A percentile compares a stretch with the other conserved stretches of the same genome.
phyloP scores from a whole-genome alignment of 2,888 invertebrate genomes.

The Melikaiella ostensackeni region DNA sequence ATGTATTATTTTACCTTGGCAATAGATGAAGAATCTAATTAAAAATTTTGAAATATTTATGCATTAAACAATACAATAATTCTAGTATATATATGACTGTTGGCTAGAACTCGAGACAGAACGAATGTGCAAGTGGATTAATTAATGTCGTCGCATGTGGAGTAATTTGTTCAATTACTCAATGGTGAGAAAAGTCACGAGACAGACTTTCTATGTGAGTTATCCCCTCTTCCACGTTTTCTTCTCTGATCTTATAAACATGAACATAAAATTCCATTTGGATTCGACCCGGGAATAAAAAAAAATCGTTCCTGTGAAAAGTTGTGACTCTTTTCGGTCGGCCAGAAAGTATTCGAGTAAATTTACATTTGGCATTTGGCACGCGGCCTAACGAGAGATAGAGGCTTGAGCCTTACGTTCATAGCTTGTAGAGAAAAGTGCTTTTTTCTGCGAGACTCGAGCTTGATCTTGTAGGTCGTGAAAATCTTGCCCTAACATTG shows the following conservation, averaged over 20 bases:
- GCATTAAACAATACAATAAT: background rate
- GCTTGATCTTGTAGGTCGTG: constrained; percentile 4
- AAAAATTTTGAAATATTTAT: background rate
- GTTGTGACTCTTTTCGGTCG: constrained; percentile 46
- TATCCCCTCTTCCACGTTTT: background rate
- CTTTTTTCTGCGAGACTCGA: constrained; percentile 14
- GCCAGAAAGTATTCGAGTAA: constrained; percentile 48
- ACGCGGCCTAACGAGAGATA: constrained; percentile 41
- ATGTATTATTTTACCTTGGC: too few relatives aligned
- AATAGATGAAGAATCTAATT: too few relatives aligned
- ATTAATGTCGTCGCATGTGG: constrained; percentile 26
- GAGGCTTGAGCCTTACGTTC: constrained; percentile 11
- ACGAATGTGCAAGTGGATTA: background rate
- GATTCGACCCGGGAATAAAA: constrained; percentile 4
- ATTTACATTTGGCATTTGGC: constrained; percentile 49
- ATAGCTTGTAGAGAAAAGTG: background rate
- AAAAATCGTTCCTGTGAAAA: constrained; percentile 27
- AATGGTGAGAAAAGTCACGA: constrained; percentile 16
- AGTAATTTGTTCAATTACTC: constrained; percentile 29
- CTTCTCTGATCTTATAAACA: constrained; percentile 1
- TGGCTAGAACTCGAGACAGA: background rate
- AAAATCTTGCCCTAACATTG: constrained; percentile 21
- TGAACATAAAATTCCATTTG: constrained; percentile 34
- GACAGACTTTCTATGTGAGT: constrained; percentile 5
- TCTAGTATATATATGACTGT: background rate